Evolutionary conservation across 2,888 invertebrate genomes (phyloP).

Genomic region (Metalampra italica): DNA sequence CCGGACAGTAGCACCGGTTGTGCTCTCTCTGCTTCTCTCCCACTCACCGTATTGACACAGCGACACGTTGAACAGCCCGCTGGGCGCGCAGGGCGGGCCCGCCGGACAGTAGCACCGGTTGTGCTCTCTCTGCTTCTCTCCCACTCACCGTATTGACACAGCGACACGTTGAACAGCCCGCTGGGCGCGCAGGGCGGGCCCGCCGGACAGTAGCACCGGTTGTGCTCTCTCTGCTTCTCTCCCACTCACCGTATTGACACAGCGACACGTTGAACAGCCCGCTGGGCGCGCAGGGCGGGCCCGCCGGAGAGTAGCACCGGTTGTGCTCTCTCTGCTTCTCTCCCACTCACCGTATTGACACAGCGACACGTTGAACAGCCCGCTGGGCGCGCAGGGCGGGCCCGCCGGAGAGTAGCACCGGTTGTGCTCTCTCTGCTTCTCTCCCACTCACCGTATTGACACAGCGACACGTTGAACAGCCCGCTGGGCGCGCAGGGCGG

Average conservation of each 20-base stretch:
- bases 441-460: constrained; percentile 86
- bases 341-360: neutral
- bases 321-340: constrained; percentile 79
- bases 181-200: constrained; percentile 91
- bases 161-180: constrained; percentile 92
- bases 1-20: constrained; percentile 91
- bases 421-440: constrained; percentile 79
- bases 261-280: constrained; percentile 93
- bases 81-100: constrained; percentile 90
- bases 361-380: neutral
- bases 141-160: constrained; percentile 89
- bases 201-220: constrained; percentile 90
- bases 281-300: constrained; percentile 89
- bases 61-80: constrained; percentile 92
- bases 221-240: constrained; percentile 73
- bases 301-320: constrained; percentile 89
- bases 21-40: constrained; percentile 65
- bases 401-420: constrained; percentile 91
- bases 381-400: constrained; percentile 88
- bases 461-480: constrained; percentile 91
- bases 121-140: constrained; percentile 63
- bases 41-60: constrained; percentile 89
- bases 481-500: constrained; percentile 91
- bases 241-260: constrained; percentile 88
- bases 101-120: constrained; percentile 92